phyloP scores from a whole-genome alignment of 2,797 vertebrate genomes.

The Peromyscus melanophrys region DNA sequence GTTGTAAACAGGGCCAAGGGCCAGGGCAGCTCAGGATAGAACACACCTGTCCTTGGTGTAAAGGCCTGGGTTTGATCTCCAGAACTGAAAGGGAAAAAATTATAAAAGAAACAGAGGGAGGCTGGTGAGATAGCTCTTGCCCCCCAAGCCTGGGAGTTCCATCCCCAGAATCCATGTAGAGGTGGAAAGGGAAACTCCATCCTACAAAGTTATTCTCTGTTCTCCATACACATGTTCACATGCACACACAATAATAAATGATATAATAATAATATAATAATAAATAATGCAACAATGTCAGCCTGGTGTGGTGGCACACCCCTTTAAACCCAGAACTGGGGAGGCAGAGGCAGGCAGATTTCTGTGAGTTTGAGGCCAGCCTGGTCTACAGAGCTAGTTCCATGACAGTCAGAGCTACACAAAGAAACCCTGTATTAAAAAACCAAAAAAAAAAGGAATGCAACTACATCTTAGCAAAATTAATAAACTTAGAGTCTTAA shows the following conservation, averaged over 20 bases:
- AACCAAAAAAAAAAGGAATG: slow-evolving; percentile 8
- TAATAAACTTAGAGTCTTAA: background rate
- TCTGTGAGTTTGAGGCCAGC: background rate
- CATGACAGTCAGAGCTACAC: background rate
- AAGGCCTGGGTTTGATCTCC: background rate
- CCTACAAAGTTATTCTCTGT: background rate
- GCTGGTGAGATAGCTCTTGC: background rate
- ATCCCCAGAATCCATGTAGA: background rate
- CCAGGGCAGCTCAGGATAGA: no score
- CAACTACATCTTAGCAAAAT: background rate
- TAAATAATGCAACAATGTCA: background rate
- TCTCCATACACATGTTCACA: background rate
- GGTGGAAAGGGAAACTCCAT: background rate
- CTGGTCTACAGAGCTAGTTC: background rate
- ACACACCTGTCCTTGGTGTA: background rate
- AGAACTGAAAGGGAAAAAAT: background rate
- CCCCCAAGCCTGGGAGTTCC: background rate
- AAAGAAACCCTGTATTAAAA: background rate
- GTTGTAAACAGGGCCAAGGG: background rate
- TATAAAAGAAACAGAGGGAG: background rate
- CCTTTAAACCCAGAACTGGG: background rate
- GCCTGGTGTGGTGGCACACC: background rate
- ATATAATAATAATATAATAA: background rate
- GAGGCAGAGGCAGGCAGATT: background rate
- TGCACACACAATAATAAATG: background rate